phyloP scores from a whole-genome alignment of 92 coral and sea anemone species.

The Heteractis magnifica region DNA sequence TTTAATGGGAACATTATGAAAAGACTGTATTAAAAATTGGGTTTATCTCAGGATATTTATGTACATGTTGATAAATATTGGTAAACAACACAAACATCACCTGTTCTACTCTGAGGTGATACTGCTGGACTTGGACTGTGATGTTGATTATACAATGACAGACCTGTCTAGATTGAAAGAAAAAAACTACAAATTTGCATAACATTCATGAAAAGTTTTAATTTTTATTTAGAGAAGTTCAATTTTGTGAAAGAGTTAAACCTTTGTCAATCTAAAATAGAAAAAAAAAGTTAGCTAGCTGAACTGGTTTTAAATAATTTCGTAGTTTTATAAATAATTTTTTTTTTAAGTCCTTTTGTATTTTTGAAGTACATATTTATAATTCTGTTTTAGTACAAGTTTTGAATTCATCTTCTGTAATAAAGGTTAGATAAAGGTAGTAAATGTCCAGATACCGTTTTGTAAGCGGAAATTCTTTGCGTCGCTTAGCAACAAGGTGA shows the following conservation, averaged over 20 bases:
- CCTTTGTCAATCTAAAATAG: not conserved
- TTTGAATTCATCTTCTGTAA: too few relatives aligned
- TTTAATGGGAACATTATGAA: too few relatives aligned
- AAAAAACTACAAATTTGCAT: not conserved
- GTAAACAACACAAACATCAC: not conserved
- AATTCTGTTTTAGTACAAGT: too few relatives aligned
- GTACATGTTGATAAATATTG: too few relatives aligned
- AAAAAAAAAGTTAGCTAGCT: not conserved
- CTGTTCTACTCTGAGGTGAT: not conserved
- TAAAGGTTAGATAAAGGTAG: not conserved
- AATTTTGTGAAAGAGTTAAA: not conserved
- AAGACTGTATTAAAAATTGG: too few relatives aligned
- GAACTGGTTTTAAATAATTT: too few relatives aligned
- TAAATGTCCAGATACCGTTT: not conserved
- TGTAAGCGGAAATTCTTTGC: not conserved
- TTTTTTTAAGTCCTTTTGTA: too few relatives aligned
- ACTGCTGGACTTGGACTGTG: not conserved
- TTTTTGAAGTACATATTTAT: too few relatives aligned
- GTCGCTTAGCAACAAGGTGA: not conserved
- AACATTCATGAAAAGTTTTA: not conserved
- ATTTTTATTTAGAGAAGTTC: not conserved
- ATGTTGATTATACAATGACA: conserved; percentile 1
- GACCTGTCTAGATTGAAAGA: conserved; percentile 13
- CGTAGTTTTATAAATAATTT: too few relatives aligned
- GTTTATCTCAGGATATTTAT: too few relatives aligned